Evolutionary conservation across 2,888 invertebrate species (phyloP).

Genomic region (Atrina japonica): DNA sequence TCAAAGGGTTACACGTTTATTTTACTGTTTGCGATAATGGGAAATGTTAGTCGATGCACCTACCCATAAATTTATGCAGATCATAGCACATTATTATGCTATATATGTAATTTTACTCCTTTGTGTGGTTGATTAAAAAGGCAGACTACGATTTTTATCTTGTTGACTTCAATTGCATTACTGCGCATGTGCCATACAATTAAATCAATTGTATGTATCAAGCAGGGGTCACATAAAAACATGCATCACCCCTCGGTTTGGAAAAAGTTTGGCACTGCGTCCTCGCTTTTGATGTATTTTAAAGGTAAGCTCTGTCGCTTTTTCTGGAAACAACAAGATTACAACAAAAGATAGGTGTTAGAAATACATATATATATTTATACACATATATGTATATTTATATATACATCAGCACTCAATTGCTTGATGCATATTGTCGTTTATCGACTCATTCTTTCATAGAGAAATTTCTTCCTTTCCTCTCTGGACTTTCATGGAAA

Average conservation of each 20-base stretch:
- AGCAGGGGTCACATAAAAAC: constrained; percentile 23
- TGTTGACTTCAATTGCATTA: not conserved
- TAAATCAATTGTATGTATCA: constrained; percentile 22
- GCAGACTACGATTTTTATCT: no score
- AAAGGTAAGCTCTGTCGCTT: constrained; percentile 38
- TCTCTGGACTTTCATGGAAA: no score
- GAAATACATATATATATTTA: no score
- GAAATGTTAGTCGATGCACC: not conserved
- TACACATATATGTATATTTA: no score
- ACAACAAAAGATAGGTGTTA: no score
- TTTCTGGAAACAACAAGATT: no score
- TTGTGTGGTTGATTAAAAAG: not conserved
- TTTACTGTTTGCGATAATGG: not conserved
- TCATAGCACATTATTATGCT: not conserved
- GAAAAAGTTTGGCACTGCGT: constrained; percentile 40
- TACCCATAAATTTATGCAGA: not conserved
- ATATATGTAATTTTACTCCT: constrained; percentile 13
- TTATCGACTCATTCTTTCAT: no score
- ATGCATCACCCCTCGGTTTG: constrained; percentile 44
- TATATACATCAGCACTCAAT: no score
- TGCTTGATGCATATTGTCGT: no score
- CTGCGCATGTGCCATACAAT: constrained; percentile 37
- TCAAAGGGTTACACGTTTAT: no score
- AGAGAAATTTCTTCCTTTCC: no score
- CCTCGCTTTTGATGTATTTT: constrained; percentile 41